phyloP scores from a whole-genome alignment of 53 echinoderm and acorn worm genomes.

The Astropecten irregularis region DNA sequence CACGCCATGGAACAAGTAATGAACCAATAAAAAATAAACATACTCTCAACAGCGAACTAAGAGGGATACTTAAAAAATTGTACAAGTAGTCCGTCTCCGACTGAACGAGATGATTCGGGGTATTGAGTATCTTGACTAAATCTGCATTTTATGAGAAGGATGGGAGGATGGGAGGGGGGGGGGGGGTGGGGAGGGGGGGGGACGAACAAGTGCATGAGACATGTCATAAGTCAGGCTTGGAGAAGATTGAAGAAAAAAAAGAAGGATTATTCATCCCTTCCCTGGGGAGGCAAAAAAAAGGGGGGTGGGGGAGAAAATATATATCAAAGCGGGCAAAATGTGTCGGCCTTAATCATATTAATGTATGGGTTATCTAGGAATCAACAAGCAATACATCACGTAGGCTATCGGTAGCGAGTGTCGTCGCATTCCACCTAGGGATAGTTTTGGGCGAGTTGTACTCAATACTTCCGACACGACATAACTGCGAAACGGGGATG shows the following conservation, averaged over 20 bases:
- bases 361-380: constrained; percentile 24
- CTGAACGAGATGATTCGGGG: background rate
- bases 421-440: constrained; percentile 30
- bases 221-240: constrained; percentile 26
- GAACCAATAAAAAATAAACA: background rate
- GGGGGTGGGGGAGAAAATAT: background rate
- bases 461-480: constrained; percentile 53
- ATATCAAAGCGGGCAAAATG: too few species aligned
- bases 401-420: constrained; percentile 39
- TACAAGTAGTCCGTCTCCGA: background rate
- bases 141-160: background rate
- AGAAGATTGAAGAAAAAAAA: background rate
- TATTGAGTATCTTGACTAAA: constrained; percentile 11
- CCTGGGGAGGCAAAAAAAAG: background rate
- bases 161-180: too few species aligned
- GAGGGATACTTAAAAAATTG: background rate
- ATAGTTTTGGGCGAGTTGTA: constrained; percentile 3
- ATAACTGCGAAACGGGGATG: constrained; percentile 1
- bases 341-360: constrained; percentile 53
- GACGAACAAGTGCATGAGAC: background rate
- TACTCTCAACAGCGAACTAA: too few species aligned
- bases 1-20: background rate
- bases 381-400: constrained; percentile 59
- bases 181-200: too few species aligned
- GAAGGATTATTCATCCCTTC: constrained; percentile 27